Conservation (phyloP, 2,113 vertebrate genomes). For the Rattus rattus region DNA sequence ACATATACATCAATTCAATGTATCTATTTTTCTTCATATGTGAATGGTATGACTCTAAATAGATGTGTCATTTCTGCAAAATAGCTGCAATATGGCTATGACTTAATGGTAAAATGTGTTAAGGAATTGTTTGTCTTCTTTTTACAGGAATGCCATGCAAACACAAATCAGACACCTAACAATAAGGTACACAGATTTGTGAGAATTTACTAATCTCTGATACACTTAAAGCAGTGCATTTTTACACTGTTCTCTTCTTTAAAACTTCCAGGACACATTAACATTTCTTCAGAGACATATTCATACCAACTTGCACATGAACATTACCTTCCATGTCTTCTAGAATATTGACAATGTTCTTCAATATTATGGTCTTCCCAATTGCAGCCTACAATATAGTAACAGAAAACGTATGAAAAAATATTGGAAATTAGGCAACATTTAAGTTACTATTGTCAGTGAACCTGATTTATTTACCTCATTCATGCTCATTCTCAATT, state of each 20-base stretch:
- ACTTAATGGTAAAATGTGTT: background rate
- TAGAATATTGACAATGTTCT: too few species aligned
- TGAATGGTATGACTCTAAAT: background rate
- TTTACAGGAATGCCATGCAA: background rate
- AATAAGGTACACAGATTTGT: background rate
- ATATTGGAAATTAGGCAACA: too few species aligned
- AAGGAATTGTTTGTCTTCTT: background rate
- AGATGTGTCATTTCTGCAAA: background rate
- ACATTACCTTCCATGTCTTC: too few species aligned
- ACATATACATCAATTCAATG: background rate
- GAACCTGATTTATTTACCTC: too few species aligned
- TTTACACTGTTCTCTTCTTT: background rate
- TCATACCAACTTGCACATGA: too few species aligned
- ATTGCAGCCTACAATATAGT: too few species aligned
- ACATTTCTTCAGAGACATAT: too few species aligned
- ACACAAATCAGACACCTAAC: background rate
- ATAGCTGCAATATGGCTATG: background rate
- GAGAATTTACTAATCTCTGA: too few species aligned
- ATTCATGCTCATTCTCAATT: too few species aligned
- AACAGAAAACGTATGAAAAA: too few species aligned
- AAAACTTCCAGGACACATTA: background rate
- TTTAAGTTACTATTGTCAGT: too few species aligned
- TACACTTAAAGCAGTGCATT: background rate
- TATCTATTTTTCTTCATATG: background rate
- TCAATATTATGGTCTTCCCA: too few species aligned